Base-by-base conservation (phyloP, 1,140 invertebrate species). In the Lepidurus couesii region DNA sequence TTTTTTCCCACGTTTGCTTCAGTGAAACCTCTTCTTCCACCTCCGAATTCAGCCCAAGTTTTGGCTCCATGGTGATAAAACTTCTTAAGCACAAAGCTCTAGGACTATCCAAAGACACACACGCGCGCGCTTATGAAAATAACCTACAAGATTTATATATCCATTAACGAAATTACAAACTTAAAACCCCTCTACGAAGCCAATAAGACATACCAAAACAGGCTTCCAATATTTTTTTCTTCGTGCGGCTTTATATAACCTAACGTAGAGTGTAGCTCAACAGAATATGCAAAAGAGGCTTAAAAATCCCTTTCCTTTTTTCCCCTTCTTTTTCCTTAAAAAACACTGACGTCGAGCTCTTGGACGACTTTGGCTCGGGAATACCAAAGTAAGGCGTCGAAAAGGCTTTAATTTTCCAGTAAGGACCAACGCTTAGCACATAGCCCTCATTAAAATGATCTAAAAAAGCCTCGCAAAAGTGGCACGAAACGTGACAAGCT, bases 71-170 rank as follows among this genome's bases (percentile, higher is more conserved):
- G 34, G 34, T 34, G 34, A 34, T 34, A 34, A 4, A 34, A 34
- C 34, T 34, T 34, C 34, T 34, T 34, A 34, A 34, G 34, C 34
- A 34, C 34, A 34, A 34, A 34, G 34, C 34, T 34, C 1, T 4
- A 34, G 34, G 34, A 34, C 34, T 34, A 34, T 34, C 34, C 34
- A 34, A 34, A 3, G 34, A 34, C 34, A 34, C 34, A 34, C 34
- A 34, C 34, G 34, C 3, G 13, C 21, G 16, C 16, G 16, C 3
- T 13, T n/a, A 65, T 21, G 53, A 13, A 65, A 16, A 65, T 13
- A n/a, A n/a, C 16, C 21, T 21, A 16, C 53, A 65, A 65, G 53
- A 65, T 65, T 65, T 65, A 65, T 65, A 65, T 65, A 65, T 65
- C 53, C 53, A 65, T 65, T 65, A 65, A 65, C 16, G 53, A 65